phyloP scores from a whole-genome alignment of 2,113 vertebrate species.

The Chlamydotis undulata region DNA sequence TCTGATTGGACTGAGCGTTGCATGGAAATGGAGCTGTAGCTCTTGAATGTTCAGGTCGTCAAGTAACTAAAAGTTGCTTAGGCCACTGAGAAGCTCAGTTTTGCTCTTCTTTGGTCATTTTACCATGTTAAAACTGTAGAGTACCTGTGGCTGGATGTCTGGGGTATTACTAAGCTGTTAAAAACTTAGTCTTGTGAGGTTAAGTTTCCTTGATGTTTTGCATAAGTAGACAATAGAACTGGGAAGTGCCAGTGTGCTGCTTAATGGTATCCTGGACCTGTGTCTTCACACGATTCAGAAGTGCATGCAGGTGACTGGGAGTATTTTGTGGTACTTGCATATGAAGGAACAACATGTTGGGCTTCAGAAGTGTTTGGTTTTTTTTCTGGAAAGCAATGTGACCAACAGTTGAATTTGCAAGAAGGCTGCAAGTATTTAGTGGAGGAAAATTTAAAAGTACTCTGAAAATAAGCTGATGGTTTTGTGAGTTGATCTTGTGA shows the following conservation, averaged over 20 bases:
- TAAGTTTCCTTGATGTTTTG: background rate
- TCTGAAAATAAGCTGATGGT: background rate
- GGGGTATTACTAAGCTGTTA: background rate
- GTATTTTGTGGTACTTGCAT: background rate
- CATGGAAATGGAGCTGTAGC: background rate
- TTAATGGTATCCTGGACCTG: background rate
- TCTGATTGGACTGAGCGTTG: background rate
- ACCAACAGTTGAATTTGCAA: background rate
- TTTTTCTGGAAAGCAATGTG: background rate
- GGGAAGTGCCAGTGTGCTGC: background rate
- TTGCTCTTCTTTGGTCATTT: background rate
- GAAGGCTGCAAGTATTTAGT: background rate
- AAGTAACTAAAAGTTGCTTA: background rate
- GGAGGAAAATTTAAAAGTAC: background rate
- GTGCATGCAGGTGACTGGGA: background rate
- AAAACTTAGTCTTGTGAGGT: background rate
- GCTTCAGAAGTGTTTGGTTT: background rate
- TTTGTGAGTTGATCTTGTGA: background rate
- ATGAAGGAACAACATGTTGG: background rate
- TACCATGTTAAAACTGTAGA: background rate
- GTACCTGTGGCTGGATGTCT: background rate
- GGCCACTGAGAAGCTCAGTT: background rate
- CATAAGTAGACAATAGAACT: background rate
- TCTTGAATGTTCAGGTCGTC: background rate
- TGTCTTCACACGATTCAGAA: background rate